Percentiles rank a stretch among this genome's conserved stretches.
These are phyloP conservation scores for Pantelozetes paolii DNA, from an alignment of 2,888 invertebrate genomes.

Conservation along the genomic window DNA sequence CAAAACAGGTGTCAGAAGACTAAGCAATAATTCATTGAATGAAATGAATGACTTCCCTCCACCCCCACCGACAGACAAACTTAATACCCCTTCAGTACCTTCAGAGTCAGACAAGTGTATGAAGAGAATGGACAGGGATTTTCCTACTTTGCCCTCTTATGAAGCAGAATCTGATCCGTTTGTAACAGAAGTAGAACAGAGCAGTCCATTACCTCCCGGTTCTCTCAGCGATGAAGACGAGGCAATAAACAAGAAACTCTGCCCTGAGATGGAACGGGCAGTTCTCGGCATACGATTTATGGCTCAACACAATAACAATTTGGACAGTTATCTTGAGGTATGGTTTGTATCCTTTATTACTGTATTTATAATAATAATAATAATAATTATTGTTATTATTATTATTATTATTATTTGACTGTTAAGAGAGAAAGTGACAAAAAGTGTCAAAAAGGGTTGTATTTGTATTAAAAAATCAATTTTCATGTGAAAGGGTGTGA, in stretches of 20 bases:
- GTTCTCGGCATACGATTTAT: conserved; percentile 88
- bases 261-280: conserved; percentile 66
- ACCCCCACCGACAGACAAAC: conserved; percentile 44
- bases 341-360: conserved; percentile 53
- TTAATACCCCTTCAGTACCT: conserved; percentile 11
- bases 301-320: conserved; percentile 90
- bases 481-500: no score
- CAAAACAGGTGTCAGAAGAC: conserved; percentile 36
- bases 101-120: not conserved
- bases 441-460: no score
- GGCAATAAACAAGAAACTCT: conserved; percentile 16
- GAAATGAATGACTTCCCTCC: conserved; percentile 43
- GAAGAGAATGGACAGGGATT: not conserved
- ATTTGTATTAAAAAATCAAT: no score
- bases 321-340: conserved; percentile 89
- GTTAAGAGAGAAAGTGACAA: not conserved
- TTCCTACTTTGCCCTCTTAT: not conserved
- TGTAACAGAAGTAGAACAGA: not conserved
- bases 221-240: conserved; percentile 16
- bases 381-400: no score
- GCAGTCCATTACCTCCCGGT: conserved; percentile 1
- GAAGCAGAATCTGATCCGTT: conserved; percentile 16
- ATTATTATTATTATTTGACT: not conserved
- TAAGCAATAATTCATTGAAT: conserved; percentile 37
- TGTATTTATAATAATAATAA: not conserved